Conservation (phyloP, 2,797 vertebrate species). For the Phoeniculus purpureus region DNA sequence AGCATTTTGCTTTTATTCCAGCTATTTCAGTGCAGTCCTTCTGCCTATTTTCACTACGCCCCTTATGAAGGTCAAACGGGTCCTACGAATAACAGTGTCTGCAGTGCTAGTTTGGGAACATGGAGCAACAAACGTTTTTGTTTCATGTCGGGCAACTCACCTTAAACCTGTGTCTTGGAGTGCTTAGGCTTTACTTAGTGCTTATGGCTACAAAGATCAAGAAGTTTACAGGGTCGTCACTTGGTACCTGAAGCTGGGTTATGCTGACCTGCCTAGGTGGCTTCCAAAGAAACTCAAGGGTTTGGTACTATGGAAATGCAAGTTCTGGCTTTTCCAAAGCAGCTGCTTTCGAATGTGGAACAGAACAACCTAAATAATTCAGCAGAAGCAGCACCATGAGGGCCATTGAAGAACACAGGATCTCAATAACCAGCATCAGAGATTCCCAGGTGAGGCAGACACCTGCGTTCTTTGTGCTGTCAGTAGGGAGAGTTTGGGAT, state of each 20-base stretch:
- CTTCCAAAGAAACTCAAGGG: not conserved
- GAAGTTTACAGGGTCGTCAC: not conserved
- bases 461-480: not conserved
- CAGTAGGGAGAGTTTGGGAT: not conserved
- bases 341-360: not conserved
- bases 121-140: not conserved
- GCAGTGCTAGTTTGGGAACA: not conserved
- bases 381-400: not conserved
- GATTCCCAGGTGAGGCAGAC: not conserved
- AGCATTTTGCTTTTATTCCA: slow-evolving; percentile 19
- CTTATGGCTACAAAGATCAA: not conserved
- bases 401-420: not conserved
- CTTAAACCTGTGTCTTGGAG: not conserved
- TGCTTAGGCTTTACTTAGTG: not conserved
- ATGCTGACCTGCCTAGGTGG: not conserved
- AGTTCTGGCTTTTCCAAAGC: not conserved
- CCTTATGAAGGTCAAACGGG: not conserved
- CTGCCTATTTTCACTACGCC: slow-evolving; percentile 12
- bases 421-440: fast-evolving
- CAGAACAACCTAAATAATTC: not conserved
- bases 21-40: not conserved
- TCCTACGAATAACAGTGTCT: not conserved
- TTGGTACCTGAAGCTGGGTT: not conserved
- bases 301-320: not conserved
- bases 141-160: not conserved